A percentile compares a stretch with the other conserved stretches of the same genome.
Evolutionary conservation across 2,797 vertebrate species (phyloP).

Genomic region (Sorex maritimensis): DNA sequence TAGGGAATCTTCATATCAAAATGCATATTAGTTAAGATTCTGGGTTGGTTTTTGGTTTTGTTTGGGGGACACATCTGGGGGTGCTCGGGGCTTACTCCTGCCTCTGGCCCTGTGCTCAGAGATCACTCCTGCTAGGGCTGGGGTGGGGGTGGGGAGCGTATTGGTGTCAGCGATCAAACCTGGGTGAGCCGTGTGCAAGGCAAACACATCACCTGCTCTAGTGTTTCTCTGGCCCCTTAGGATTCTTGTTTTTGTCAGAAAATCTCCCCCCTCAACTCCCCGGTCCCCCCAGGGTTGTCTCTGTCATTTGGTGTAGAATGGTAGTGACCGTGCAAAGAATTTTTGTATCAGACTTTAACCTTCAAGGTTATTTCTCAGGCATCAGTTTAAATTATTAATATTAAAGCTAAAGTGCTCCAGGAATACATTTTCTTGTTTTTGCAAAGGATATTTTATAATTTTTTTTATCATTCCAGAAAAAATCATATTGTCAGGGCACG

Average conservation of each 20-base stretch:
- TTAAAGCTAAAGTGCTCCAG: constrained; percentile 74
- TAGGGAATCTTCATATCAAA: too few species aligned
- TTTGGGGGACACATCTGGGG: constrained; percentile 14
- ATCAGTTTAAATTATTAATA: constrained; percentile 69
- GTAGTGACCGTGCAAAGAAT: constrained; percentile 59
- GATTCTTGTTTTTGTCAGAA: too few species aligned
- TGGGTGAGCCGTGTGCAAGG: too few species aligned
- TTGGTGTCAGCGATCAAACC: too few species aligned
- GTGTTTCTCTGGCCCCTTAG: too few species aligned
- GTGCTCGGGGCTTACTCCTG: constrained; percentile 65
- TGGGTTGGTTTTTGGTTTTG: too few species aligned
- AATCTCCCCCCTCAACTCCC: too few species aligned
- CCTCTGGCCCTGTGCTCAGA: background rate
- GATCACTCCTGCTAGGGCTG: too few species aligned
- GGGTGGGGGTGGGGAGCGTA: too few species aligned
- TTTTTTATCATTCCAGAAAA: constrained; percentile 65
- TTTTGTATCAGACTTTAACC: constrained; percentile 64
- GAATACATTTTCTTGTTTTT: constrained; percentile 11
- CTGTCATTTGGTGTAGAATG: constrained; percentile 13
- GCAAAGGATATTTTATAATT: constrained; percentile 50
- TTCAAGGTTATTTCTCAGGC: constrained; percentile 75
- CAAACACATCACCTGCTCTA: too few species aligned
- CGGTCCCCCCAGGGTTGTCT: too few species aligned
- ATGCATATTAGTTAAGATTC: too few species aligned
- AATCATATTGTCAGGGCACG: constrained; percentile 70